Percentiles rank a stretch among this genome's conserved stretches.
phyloP scores from a whole-genome alignment of 1,140 invertebrate genomes.

The Drosophila bocki region DNA sequence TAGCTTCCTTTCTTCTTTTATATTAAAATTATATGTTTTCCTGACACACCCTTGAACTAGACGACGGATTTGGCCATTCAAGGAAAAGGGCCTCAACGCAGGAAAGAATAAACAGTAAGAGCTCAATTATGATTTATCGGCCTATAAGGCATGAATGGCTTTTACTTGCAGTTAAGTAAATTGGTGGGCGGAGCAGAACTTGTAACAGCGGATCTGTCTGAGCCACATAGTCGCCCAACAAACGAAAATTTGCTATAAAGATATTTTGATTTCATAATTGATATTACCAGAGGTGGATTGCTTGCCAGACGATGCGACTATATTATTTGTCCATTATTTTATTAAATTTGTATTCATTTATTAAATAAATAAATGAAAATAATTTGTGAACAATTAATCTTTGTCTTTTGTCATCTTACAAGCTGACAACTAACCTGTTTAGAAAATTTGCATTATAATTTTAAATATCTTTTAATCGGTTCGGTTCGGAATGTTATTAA shows the following conservation, averaged over 20 bases:
- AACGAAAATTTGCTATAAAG: not conserved
- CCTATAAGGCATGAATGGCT: conserved; percentile 2
- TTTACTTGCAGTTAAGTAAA: not conserved
- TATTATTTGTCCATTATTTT: too few species aligned
- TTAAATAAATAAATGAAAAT: too few species aligned
- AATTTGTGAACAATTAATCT: too few species aligned
- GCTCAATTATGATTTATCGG: conserved; percentile 14
- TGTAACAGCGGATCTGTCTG: not conserved
- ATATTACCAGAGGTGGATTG: conserved; percentile 6
- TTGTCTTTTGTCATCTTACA: too few species aligned
- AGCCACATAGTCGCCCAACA: not conserved
- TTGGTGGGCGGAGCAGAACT: not conserved
- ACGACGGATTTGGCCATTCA: not conserved
- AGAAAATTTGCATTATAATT: too few species aligned
- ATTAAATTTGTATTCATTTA: too few species aligned
- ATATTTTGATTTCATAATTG: not conserved
- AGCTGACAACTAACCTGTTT: too few species aligned
- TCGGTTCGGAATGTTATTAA: too few species aligned
- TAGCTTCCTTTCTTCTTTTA: too few species aligned
- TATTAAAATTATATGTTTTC: not conserved
- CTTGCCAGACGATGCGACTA: not conserved
- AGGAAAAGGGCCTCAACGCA: not conserved
- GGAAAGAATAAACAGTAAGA: not conserved
- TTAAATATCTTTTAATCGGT: too few species aligned
- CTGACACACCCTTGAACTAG: not conserved